phyloP scores from a whole-genome alignment of 1,140 invertebrate genomes.

The Drosophila albomicans region DNA sequence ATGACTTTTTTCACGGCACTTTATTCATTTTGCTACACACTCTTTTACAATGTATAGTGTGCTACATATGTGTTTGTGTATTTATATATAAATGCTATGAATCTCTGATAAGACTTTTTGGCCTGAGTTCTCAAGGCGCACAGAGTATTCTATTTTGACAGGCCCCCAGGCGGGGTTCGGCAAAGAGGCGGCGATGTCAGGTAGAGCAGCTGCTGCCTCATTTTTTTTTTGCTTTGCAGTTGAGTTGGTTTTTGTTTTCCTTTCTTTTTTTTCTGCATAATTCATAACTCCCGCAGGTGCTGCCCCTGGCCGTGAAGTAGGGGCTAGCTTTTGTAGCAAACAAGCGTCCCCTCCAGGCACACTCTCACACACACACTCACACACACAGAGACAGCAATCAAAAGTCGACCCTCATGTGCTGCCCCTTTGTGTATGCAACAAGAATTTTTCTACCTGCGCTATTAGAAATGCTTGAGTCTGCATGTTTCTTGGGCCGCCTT shows the following conservation, averaged over 20 bases:
- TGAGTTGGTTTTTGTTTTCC: slow-evolving; percentile 25
- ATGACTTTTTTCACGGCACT: slow-evolving; percentile 62
- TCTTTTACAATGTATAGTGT: slow-evolving; percentile 34
- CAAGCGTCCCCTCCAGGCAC: slow-evolving; percentile 11
- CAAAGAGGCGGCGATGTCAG: not conserved
- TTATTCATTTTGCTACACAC: slow-evolving; percentile 53
- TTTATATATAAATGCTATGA: slow-evolving; percentile 11
- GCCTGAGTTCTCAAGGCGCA: slow-evolving; percentile 21
- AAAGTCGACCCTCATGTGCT: slow-evolving; percentile 57
- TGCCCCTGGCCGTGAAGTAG: slow-evolving; percentile 11
- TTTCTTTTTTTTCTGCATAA: slow-evolving; percentile 74
- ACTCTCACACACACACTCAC: too few relatives aligned
- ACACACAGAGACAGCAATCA: slow-evolving; percentile 50
- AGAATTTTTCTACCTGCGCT: slow-evolving; percentile 55
- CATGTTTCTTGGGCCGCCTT: not conserved
- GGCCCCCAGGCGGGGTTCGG: slow-evolving; percentile 24
- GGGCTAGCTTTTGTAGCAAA: slow-evolving; percentile 10
- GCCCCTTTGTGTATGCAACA: slow-evolving; percentile 75
- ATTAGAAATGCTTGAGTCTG: slow-evolving; percentile 50
- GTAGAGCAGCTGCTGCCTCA: slow-evolving; percentile 28
- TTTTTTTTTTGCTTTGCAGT: slow-evolving; percentile 46
- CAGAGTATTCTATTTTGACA: slow-evolving; percentile 55
- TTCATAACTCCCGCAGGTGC: slow-evolving; percentile 78
- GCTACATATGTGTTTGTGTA: not conserved
- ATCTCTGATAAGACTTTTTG: slow-evolving; percentile 37